Base-by-base conservation (phyloP, 1,140 invertebrate species). In the Lutraria rhynchaena region DNA sequence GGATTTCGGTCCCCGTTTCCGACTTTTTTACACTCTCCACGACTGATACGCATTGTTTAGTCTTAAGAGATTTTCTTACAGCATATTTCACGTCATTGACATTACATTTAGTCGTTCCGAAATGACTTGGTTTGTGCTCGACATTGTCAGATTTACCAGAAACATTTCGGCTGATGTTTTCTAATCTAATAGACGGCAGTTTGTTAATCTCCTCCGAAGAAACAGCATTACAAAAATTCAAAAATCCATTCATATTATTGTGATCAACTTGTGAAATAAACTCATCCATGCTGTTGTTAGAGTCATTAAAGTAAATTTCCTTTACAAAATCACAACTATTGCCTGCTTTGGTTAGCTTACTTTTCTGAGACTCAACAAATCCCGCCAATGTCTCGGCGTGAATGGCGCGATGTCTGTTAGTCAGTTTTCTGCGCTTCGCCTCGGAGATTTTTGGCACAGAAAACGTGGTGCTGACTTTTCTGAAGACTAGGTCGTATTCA, bases 281-380 rank as follows among this genome's bases (percentile, higher is more conserved):
- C 31, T 80, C 65, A 46, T 80, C 76, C 35, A 55, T 55, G 22
- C 65, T 80, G 37, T 41, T 41, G 22, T 80, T 65, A 60, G 63
- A 29, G 13, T 80, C 65, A 49, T 70, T 70, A 29, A 70, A 69
- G 49, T 80, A 80, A 19, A 80, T 53, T 46, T 80, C 76, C 31
- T 80, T 80, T 22, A 80, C 76, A 70, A 80, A 70, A n/a, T 70
- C 76, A 61, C 29, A 27, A n/a, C 5, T 7, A 60, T 80, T 70
- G 51, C 51, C 19, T 4, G 13, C 24, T 1, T 60, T 24, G 22
- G 41, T 19, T 3, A 58, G 55, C 19, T 33, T 74, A 3, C 33
- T 58, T 60, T 74, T 27, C 31, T 61, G 22, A 29, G 5, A 15
- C 4, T 61, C n/a, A 29, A 33, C 17, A 5, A 60, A 29, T 35